phyloP scores from a whole-genome alignment of 2,797 vertebrate species.

The Leptatherina wallacei region DNA sequence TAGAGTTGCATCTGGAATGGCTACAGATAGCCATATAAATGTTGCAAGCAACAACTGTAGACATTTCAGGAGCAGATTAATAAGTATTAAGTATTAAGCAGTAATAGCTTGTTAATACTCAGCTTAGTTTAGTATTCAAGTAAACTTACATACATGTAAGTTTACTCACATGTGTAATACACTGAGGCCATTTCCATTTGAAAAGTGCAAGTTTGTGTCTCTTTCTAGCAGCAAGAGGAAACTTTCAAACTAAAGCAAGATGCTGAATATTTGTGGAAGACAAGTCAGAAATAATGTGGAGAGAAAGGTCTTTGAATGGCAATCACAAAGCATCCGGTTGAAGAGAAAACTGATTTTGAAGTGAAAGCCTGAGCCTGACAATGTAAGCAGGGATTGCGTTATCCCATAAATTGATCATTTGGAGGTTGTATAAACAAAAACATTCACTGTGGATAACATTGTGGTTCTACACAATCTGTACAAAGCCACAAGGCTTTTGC shows the following conservation, averaged over 20 bases:
- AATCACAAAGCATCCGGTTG: slow-evolving; percentile 1
- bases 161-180: no score
- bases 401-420: slow-evolving; percentile 42
- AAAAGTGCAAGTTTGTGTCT: no score
- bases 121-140: no score
- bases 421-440: slow-evolving; percentile 37
- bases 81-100: no score
- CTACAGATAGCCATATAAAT: no score
- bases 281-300: background rate
- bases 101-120: no score
- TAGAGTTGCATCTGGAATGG: no score
- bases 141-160: no score
- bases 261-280: background rate
- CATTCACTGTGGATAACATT: slow-evolving; percentile 37
- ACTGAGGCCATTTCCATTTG: no score
- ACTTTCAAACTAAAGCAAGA: background rate
- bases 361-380: slow-evolving; percentile 6
- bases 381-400: slow-evolving; percentile 28
- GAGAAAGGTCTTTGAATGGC: background rate
- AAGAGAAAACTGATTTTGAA: slow-evolving; percentile 1
- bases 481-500: slow-evolving; percentile 29
- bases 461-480: slow-evolving; percentile 31
- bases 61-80: no score
- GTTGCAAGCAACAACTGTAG: no score
- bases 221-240: no score